Percentiles rank a stretch among this genome's conserved stretches.
Evolutionary conservation across 2,797 vertebrate genomes (phyloP).

Genomic region (Squalus acanthias): DNA sequence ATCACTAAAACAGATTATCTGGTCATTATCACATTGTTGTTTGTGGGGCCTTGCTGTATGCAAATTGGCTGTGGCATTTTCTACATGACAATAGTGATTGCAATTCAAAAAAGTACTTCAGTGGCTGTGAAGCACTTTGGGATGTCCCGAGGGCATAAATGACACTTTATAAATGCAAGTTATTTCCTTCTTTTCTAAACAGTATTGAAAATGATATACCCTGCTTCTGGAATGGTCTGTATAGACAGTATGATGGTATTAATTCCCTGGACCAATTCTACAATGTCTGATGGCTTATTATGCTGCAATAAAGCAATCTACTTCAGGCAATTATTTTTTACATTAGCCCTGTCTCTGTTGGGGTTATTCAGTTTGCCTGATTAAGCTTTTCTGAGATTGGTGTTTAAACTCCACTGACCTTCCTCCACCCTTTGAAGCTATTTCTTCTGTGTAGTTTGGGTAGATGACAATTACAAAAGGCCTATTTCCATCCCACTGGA

Average conservation of each 20-base stretch:
- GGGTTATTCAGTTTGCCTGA: conserved; percentile 25
- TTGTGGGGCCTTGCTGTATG: not conserved
- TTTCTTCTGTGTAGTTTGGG: not conserved
- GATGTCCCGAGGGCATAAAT: not conserved
- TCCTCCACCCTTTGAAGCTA: not conserved
- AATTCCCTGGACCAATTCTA: conserved; percentile 19
- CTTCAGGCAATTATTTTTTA: conserved; percentile 24
- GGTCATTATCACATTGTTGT: not conserved
- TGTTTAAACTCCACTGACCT: conserved; percentile 24
- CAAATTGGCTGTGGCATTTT: not conserved
- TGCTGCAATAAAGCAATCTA: conserved; percentile 16
- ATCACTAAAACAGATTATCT: not conserved
- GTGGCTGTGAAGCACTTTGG: not conserved
- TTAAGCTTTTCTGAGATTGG: conserved; percentile 29
- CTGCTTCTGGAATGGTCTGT: not conserved
- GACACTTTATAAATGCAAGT: not conserved
- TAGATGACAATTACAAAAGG: conserved; percentile 12
- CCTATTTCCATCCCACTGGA: not conserved
- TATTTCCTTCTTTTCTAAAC: not conserved
- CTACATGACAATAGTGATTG: not conserved
- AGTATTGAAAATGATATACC: not conserved
- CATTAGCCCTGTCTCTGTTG: conserved; percentile 5
- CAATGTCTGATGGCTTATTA: conserved; percentile 27
- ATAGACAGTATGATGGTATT: not conserved
- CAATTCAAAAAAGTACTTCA: not conserved